Percentiles rank a stretch among this genome's conserved stretches.
Conservation (phyloP, 1,140 invertebrate species). For the Tyrophagus putrescentiae region DNA sequence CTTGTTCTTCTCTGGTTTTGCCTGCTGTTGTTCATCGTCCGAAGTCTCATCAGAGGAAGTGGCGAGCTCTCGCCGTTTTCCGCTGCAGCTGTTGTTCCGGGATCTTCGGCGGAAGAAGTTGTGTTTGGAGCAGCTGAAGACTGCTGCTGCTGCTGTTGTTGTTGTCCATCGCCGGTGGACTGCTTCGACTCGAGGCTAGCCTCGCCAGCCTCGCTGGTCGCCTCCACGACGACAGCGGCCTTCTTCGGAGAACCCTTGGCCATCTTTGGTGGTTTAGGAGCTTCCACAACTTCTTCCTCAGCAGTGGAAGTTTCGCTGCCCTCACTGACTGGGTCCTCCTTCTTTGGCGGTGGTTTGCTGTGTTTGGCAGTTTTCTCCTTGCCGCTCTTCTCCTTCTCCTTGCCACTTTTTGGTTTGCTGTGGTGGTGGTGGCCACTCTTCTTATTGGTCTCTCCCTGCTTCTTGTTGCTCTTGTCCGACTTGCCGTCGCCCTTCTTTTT, state of each 20-base stretch:
- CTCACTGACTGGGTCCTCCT: background rate
- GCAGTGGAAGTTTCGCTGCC: background rate
- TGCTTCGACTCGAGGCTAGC: background rate
- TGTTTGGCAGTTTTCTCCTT: background rate
- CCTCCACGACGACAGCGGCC: background rate
- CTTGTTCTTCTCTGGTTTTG: background rate
- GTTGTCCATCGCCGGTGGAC: background rate
- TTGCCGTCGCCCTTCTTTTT: background rate
- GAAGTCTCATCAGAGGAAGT: background rate
- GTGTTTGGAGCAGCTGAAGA: background rate
- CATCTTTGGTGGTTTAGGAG: background rate
- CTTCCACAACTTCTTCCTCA: background rate
- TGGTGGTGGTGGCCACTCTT: too few relatives aligned
- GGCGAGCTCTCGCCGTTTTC: background rate
- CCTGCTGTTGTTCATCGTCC: background rate
- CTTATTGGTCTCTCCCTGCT: too few relatives aligned
- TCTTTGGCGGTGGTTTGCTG: background rate
- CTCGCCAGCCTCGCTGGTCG: background rate
- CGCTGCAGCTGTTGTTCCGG: background rate
- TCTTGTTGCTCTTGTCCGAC: background rate
- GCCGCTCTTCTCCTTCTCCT: background rate
- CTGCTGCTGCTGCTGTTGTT: background rate
- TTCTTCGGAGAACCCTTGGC: background rate
- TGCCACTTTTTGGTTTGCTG: background rate
- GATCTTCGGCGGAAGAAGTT: background rate